Evolutionary conservation across 2,797 vertebrate species (phyloP).

Genomic region (Semotilus atromaculatus): DNA sequence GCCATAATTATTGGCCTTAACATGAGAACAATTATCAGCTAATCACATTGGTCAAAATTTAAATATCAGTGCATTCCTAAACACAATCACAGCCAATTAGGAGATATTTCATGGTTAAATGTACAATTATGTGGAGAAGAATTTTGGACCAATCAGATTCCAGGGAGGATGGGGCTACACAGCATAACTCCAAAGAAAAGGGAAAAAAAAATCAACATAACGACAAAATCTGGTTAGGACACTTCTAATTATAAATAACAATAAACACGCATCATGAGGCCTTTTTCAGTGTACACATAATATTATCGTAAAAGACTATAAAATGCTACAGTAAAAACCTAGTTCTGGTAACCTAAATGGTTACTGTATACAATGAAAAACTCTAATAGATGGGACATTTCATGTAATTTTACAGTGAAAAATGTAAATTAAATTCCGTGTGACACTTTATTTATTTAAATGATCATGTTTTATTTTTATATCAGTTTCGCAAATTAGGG

Average conservation of each 20-base stretch:
- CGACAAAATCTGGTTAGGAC: not conserved
- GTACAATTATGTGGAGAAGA: not conserved
- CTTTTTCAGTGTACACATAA: not conserved
- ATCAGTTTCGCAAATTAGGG: not conserved
- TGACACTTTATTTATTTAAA: not conserved
- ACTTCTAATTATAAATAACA: not conserved
- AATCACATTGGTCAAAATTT: not conserved
- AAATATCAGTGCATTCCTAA: not conserved
- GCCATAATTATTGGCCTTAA: not conserved
- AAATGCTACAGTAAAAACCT: not conserved
- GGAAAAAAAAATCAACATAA: too few relatives aligned
- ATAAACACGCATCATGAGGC: not conserved
- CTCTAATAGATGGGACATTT: not conserved
- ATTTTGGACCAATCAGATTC: not conserved
- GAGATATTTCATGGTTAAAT: not conserved
- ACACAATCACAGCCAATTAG: not conserved
- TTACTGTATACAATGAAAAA: not conserved
- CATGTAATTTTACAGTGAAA: not conserved
- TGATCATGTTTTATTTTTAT: not conserved
- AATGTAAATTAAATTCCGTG: not conserved
- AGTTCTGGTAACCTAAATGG: not conserved
- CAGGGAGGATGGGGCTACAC: not conserved
- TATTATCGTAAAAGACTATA: not conserved
- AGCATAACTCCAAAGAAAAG: too few relatives aligned
- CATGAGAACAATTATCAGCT: not conserved